A percentile compares a stretch with the other conserved stretches of the same genome.
Evolutionary conservation across 2,797 vertebrate species (phyloP).

Genomic region (Ptychobarbus kaznakovi): DNA sequence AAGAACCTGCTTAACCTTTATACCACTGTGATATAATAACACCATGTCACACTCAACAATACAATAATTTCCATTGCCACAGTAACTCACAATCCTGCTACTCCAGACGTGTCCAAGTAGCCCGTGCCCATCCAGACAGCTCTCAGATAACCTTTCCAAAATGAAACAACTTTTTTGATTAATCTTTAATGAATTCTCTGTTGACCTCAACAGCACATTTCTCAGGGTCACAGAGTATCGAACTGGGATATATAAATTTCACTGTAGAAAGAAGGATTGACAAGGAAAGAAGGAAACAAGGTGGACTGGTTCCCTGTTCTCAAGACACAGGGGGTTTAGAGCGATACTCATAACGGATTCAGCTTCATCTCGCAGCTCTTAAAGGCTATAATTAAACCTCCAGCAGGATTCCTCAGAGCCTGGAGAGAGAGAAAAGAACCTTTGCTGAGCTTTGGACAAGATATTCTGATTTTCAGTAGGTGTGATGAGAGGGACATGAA

Average conservation of each 20-base stretch:
- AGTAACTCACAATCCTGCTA: background rate
- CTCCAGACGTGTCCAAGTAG: background rate
- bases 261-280: conserved; percentile 1
- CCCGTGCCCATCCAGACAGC: background rate
- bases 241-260: conserved; percentile 33
- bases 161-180: conserved; percentile 20
- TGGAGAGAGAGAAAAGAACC: conserved; percentile 1
- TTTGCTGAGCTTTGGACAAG: conserved; percentile 45
- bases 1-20: conserved; percentile 37
- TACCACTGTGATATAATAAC: conserved; percentile 4
- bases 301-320: conserved; percentile 23
- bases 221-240: conserved; percentile 40
- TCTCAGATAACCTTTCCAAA: background rate
- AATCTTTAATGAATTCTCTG: conserved; percentile 36
- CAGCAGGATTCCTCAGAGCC: conserved; percentile 15
- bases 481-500: conserved; percentile 34
- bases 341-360: conserved; percentile 53
- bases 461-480: conserved; percentile 54
- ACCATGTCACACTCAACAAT: conserved; percentile 2
- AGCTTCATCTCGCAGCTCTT: conserved; percentile 47
- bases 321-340: conserved; percentile 8
- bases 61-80: background rate
- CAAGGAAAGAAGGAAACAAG: background rate
- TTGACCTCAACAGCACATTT: conserved; percentile 14
- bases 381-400: conserved; percentile 58